Evolutionary conservation across 2,888 invertebrate species (phyloP).

Genomic region (Apamea epomidion): DNA sequence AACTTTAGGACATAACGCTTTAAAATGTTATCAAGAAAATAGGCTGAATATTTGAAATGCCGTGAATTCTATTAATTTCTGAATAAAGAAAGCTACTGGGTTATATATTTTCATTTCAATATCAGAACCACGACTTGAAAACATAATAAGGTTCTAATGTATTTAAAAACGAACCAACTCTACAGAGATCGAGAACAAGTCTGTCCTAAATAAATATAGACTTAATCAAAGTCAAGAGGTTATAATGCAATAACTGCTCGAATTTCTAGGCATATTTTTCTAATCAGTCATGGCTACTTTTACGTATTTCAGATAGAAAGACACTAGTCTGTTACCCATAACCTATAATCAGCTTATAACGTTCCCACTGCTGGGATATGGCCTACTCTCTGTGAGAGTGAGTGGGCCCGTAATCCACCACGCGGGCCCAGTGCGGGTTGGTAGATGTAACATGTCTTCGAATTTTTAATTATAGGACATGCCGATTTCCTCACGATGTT

Average conservation of each 20-base stretch:
- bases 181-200: neutral
- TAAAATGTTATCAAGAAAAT: constrained; percentile 56
- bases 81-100: neutral
- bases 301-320: constrained; percentile 1
- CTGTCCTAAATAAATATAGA: constrained; percentile 17
- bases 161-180: neutral
- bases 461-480: too few species aligned
- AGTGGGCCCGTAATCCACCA: too few species aligned
- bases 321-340: neutral
- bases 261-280: constrained; percentile 23
- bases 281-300: neutral
- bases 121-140: neutral
- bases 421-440: too few species aligned
- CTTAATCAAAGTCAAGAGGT: neutral
- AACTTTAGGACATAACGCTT: constrained; percentile 46
- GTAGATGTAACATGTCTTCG: too few species aligned
- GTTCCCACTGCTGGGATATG: too few species aligned
- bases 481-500: too few species aligned
- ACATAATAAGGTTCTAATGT: constrained; percentile 7
- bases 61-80: constrained; percentile 8
- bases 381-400: too few species aligned
- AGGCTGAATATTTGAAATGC: constrained; percentile 11
- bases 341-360: too few species aligned
- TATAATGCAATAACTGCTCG: constrained; percentile 25
- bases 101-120: constrained; percentile 15